Evolutionary conservation across 2,888 invertebrate genomes (phyloP).

Genomic region (Chironomus riparius): DNA sequence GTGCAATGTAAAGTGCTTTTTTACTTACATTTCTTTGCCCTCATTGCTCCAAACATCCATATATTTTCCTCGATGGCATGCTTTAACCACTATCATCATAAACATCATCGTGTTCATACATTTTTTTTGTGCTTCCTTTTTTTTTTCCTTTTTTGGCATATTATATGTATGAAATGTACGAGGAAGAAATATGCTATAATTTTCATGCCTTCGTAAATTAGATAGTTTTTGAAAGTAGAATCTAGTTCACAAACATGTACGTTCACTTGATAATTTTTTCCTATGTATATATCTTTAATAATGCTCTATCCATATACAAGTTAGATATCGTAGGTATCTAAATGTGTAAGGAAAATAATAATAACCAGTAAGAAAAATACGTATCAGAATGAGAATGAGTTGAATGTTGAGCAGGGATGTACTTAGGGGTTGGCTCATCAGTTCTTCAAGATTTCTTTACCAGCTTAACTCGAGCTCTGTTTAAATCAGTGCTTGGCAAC

Average conservation of each 20-base stretch:
- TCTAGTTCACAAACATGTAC: slow-evolving; percentile 18
- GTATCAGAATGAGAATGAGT: no score
- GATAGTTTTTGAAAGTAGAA: slow-evolving; percentile 11
- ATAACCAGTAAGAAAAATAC: no score
- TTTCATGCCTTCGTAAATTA: slow-evolving; percentile 17
- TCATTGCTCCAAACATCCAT: not conserved
- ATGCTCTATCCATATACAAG: no score
- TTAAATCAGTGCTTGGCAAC: no score
- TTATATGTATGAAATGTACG: not conserved
- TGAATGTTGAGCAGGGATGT: no score
- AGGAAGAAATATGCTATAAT: slow-evolving; percentile 7
- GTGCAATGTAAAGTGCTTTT: not conserved
- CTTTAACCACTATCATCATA: not conserved
- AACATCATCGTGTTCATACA: not conserved
- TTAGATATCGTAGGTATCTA: no score
- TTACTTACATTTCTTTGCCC: not conserved
- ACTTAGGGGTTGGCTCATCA: no score
- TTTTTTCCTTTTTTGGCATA: not conserved
- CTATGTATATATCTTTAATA: no score
- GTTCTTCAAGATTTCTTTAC: no score
- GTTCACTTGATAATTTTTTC: no score
- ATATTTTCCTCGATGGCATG: not conserved
- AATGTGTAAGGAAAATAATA: no score
- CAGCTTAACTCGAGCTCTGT: no score
- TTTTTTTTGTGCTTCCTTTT: not conserved